phyloP scores from a whole-genome alignment of 1,140 invertebrate genomes.

The Rhynchophorus ferrugineus region DNA sequence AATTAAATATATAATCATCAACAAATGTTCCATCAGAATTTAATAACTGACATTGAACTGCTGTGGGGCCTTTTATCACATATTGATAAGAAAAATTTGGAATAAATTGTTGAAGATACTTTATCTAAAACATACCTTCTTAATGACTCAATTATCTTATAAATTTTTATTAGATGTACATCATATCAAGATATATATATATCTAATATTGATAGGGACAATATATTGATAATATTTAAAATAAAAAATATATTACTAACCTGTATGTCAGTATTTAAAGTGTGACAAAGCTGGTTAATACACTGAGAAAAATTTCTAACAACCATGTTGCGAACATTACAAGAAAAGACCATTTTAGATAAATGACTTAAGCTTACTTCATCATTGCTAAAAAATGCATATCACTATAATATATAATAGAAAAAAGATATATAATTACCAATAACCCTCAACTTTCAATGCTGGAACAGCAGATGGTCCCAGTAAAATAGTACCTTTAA shows the following conservation, averaged over 20 bases:
- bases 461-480: conserved; percentile 24
- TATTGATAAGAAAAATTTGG: conserved; percentile 17
- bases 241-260: neutral
- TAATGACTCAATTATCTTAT: neutral
- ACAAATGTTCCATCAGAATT: conserved; percentile 21
- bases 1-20: conserved; percentile 24
- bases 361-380: conserved; percentile 21
- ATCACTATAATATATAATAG: neutral
- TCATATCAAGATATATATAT: too few relatives aligned
- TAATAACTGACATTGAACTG: conserved; percentile 20
- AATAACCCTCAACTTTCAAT: conserved; percentile 22
- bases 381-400: conserved; percentile 11
- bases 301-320: conserved; percentile 19
- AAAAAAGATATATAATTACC: conserved; percentile 3
- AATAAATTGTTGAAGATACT: conserved; percentile 17
- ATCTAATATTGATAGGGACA: too few relatives aligned
- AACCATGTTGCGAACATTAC: conserved; percentile 20
- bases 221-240: neutral
- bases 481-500: conserved; percentile 9
- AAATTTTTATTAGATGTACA: neutral
- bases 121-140: conserved; percentile 7
- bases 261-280: conserved; percentile 7
- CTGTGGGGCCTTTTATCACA: conserved; percentile 14
- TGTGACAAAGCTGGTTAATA: conserved; percentile 9
- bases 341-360: conserved; percentile 8